Evolutionary conservation across 1,140 invertebrate species (phyloP), one percentile per base, ranked within the genome.

Genomic region (Galleria mellonella): DNA sequence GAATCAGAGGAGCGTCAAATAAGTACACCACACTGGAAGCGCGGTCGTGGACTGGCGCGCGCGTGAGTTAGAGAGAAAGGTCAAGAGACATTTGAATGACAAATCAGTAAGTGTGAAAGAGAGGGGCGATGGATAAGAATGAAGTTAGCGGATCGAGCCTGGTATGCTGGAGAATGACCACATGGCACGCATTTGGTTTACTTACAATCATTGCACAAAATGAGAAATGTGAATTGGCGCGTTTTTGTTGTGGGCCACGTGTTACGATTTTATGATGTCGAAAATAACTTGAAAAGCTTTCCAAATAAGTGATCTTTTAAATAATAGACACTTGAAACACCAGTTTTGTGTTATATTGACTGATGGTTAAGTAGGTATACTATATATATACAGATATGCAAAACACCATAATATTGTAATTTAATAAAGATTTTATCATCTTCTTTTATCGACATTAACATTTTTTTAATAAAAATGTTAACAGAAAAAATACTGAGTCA

Each of bases 131-230:
- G 36, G 23, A 52, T 47, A 50, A 27, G 43, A 62, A 55, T 70
- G 71, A 75, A 77, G 72, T 68, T 76, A 70, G 65, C 53, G 43
- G 51, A 47, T 51, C 54, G 42, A 42, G 35, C 15, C 13, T 43
- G 38, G 48, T 41, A 47, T 66, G 64, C 71, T 63, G 56, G 65
- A 61, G 62, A 73, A 68, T 81, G 76, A 81, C 76, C 73, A 81
- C 72, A 81, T 76, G 66, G 70, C 65, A 74, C 69, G 71, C 63
- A 67, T 72, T 75, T 62, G 56, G 55, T 66, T 69, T 37, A 59
- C 59, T 54, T 64, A 63, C 53, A 61, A 72, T 67, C 49, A 69
- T 71, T 76, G 62, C 72, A 70, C 61, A 71, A 68, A 46, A 46
- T 28, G 36, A 9, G 36, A 50, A 72, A 63, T 72, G 57, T 58